Percentiles rank a stretch among this genome's conserved stretches.
Evolutionary conservation across 2,888 invertebrate genomes (phyloP).

Genomic region (Portevinia maculata): DNA sequence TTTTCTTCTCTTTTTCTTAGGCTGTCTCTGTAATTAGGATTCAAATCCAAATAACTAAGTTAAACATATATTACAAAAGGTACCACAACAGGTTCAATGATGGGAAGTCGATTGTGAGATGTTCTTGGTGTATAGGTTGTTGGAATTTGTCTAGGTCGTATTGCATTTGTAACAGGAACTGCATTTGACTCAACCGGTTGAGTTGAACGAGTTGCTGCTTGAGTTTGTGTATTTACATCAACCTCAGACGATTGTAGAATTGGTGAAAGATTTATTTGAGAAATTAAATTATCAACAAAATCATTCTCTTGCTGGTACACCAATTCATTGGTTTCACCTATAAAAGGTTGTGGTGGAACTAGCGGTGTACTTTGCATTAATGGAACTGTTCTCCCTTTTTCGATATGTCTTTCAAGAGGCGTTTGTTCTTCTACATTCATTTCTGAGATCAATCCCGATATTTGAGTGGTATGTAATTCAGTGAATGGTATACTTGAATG

Average conservation of each 20-base stretch:
- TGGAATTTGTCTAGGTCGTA: background rate
- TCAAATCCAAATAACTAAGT: background rate
- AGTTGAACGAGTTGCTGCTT: background rate
- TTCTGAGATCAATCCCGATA: background rate
- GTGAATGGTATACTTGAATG: background rate
- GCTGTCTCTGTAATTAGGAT: slow-evolving; percentile 9
- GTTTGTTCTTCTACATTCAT: background rate
- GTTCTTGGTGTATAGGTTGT: no score
- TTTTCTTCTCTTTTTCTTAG: slow-evolving; percentile 15
- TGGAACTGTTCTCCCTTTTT: slow-evolving; percentile 5
- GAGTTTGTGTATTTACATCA: background rate
- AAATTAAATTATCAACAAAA: slow-evolving; percentile 31
- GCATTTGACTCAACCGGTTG: background rate
- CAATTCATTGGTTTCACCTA: background rate
- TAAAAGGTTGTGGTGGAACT: slow-evolving; percentile 10
- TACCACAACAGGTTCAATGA: background rate
- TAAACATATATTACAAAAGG: background rate
- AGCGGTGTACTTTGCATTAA: slow-evolving; percentile 57
- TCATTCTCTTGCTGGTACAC: background rate
- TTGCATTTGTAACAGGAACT: background rate
- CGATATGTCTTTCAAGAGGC: background rate
- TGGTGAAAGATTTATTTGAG: slow-evolving; percentile 49
- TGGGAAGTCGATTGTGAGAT: background rate
- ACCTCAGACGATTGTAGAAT: slow-evolving; percentile 1
- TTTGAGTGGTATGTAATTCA: background rate